Percentiles rank a stretch among this genome's conserved stretches.
Conservation (phyloP, 2,888 invertebrate species). For the Dryocosmus kuriphilus region DNA sequence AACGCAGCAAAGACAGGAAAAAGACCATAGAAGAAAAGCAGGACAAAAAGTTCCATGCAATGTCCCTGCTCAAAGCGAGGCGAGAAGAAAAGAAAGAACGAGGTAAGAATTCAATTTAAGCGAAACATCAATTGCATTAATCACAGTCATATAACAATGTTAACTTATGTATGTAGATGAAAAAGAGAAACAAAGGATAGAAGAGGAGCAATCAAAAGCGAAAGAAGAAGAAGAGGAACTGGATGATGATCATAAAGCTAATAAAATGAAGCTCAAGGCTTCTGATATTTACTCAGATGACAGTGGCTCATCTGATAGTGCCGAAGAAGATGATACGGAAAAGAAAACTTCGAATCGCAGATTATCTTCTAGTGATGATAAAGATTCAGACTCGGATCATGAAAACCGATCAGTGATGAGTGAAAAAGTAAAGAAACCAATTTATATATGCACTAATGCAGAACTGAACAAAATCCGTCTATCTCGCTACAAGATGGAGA, state of each 20-base stretch:
- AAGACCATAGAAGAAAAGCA: slow-evolving; percentile 94
- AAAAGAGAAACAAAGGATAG: slow-evolving; percentile 78
- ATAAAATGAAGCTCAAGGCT: slow-evolving; percentile 87
- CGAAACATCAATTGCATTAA: background rate
- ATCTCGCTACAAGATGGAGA: slow-evolving; percentile 93
- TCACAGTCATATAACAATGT: background rate
- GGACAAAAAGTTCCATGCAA: slow-evolving; percentile 94
- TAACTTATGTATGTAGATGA: slow-evolving; percentile 70
- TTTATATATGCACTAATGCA: slow-evolving; percentile 87
- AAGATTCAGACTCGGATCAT: slow-evolving; percentile 79
- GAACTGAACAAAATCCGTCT: slow-evolving; percentile 92
- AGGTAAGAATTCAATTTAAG: slow-evolving; percentile 73
- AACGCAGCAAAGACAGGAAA: slow-evolving; percentile 90
- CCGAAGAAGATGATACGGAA: slow-evolving; percentile 76
- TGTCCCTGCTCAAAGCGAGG: slow-evolving; percentile 93
- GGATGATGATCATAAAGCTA: slow-evolving; percentile 73
- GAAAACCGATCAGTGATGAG: slow-evolving; percentile 79
- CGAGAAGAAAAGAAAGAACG: slow-evolving; percentile 92
- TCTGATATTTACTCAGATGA: slow-evolving; percentile 97
- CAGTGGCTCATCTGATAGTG: slow-evolving; percentile 81
- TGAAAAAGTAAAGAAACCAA: slow-evolving; percentile 77
- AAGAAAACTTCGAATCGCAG: slow-evolving; percentile 78
- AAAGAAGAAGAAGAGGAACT: slow-evolving; percentile 76
- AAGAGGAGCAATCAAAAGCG: slow-evolving; percentile 77
- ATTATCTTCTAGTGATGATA: slow-evolving; percentile 82